Conservation (phyloP, 2,113 vertebrate species). For the Cheilinus undulatus region DNA sequence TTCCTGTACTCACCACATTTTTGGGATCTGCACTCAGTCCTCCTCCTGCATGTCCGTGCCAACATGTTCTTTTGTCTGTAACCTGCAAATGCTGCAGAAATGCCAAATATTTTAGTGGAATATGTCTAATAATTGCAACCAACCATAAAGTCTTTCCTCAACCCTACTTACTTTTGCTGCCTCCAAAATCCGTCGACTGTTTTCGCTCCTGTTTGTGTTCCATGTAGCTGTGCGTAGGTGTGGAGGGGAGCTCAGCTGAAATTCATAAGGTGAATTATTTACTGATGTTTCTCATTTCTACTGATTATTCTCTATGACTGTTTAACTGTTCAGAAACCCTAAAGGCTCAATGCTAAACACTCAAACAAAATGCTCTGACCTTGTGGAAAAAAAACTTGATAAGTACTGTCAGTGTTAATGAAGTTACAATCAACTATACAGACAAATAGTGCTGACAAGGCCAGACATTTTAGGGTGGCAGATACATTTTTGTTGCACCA, state of each 20-base stretch:
- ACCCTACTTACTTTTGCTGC: constrained; percentile 81
- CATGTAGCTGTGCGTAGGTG: constrained; percentile 78
- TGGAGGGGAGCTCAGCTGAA: constrained; percentile 65
- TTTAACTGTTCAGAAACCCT: neutral
- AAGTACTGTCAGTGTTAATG: too few relatives aligned
- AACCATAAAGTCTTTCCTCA: neutral
- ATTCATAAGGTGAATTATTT: constrained; percentile 9
- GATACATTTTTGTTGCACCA: too few relatives aligned
- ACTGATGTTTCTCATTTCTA: neutral
- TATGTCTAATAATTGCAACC: neutral
- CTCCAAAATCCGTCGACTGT: constrained; percentile 82
- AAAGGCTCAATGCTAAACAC: neutral
- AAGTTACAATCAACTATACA: too few relatives aligned
- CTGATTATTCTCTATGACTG: neutral
- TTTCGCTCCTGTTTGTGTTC: constrained; percentile 73
- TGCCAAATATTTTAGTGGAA: neutral
- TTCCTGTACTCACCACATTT: constrained; percentile 89
- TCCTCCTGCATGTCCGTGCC: constrained; percentile 95
- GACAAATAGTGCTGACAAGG: too few relatives aligned
- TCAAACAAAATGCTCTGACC: too few relatives aligned
- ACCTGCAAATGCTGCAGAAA: constrained; percentile 83
- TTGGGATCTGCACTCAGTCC: constrained; percentile 93
- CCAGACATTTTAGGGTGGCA: too few relatives aligned
- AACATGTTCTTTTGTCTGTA: constrained; percentile 90
- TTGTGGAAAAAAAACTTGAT: too few relatives aligned